phyloP scores from a whole-genome alignment of 1,140 invertebrate species.

The Drosophila pruinosa region DNA sequence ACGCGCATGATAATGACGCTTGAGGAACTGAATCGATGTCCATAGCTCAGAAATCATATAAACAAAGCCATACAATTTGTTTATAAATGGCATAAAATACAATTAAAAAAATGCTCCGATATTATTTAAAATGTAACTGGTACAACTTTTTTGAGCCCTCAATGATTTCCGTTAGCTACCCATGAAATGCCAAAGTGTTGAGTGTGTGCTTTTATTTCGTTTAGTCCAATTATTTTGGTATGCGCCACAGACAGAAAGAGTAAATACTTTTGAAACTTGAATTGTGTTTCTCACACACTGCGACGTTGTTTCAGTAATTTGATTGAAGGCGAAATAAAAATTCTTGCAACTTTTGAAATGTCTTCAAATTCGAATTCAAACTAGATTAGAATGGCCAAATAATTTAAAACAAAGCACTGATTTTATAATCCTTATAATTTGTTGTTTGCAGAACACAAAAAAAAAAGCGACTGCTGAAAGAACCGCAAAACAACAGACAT shows the following conservation, averaged over 20 bases:
- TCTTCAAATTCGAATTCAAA: constrained; percentile 6
- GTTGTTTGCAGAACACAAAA: neutral
- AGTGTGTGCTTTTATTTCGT: constrained; percentile 14
- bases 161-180: constrained; percentile 29
- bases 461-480: constrained; percentile 20
- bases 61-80: constrained; percentile 40
- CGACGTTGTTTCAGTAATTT: constrained; percentile 21
- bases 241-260: constrained; percentile 53
- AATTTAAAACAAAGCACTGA: neutral
- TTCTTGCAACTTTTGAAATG: constrained; percentile 28
- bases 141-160: constrained; percentile 27
- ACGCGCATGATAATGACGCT: constrained; percentile 56
- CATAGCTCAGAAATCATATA: neutral
- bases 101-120: constrained; percentile 32
- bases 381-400: neutral
- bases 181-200: constrained; percentile 59
- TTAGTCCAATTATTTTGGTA: constrained; percentile 57
- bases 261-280: constrained; percentile 36
- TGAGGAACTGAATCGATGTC: neutral
- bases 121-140: constrained; percentile 61
- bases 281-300: constrained; percentile 19
- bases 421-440: neutral
- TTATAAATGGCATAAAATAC: constrained; percentile 53
- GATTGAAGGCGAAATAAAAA: constrained; percentile 44
- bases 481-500: neutral